Evolutionary conservation across 2,888 invertebrate genomes (phyloP).

Genomic region (Macrosoma leucophasiata): DNA sequence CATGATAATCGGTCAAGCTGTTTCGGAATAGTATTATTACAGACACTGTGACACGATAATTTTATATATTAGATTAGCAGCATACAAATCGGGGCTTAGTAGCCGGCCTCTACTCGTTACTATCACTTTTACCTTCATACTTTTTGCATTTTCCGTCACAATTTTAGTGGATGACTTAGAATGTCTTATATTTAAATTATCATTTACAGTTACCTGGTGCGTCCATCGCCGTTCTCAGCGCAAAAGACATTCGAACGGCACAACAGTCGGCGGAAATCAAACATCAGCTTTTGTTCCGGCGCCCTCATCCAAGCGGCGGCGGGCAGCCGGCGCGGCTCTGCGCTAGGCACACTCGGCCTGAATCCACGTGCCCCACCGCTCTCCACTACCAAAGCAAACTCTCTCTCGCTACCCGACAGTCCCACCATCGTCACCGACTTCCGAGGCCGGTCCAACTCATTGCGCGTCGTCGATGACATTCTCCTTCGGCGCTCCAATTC

Average conservation of each 20-base stretch:
- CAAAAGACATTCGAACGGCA: constrained; percentile 96
- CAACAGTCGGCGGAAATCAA: constrained; percentile 92
- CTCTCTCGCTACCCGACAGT: constrained; percentile 91
- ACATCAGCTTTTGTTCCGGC: constrained; percentile 92
- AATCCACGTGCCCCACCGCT: constrained; percentile 84
- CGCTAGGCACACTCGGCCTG: constrained; percentile 73
- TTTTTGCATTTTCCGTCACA: too few species aligned
- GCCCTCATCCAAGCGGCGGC: constrained; percentile 77
- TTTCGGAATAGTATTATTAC: too few species aligned
- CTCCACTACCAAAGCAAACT: constrained; percentile 90
- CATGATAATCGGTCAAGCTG: too few species aligned
- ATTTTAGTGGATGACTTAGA: too few species aligned
- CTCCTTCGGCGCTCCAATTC: constrained; percentile 89
- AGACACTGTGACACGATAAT: too few species aligned
- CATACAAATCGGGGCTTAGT: too few species aligned
- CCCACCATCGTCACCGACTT: constrained; percentile 87
- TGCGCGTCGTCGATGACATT: constrained; percentile 91
- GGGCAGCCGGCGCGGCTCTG: constrained; percentile 80
- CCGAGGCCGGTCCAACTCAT: constrained; percentile 88
- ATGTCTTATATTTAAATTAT: too few species aligned
- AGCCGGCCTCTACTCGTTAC: too few species aligned
- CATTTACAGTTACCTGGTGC: constrained; percentile 85
- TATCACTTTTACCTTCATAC: too few species aligned
- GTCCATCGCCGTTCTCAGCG: constrained; percentile 96
- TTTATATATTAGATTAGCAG: too few species aligned